Conservation (phyloP, 2,797 vertebrate genomes). For the Lepus townsendii region DNA sequence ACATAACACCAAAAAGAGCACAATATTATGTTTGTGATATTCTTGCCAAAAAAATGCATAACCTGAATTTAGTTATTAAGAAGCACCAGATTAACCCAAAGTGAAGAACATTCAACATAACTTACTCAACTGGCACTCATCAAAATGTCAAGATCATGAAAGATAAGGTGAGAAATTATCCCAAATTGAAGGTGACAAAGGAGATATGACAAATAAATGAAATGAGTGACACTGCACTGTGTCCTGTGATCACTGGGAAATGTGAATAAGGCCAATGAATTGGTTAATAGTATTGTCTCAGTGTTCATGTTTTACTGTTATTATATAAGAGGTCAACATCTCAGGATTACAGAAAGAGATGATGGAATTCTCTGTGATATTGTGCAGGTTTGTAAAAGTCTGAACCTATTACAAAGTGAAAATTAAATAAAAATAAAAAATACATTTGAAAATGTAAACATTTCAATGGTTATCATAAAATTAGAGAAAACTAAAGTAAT, state of each 20-base stretch:
- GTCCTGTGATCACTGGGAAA: neutral
- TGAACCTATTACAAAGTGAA: constrained; percentile 54
- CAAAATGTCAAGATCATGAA: constrained; percentile 38
- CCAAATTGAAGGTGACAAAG: neutral
- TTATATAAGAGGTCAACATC: neutral
- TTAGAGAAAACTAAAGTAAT: constrained; percentile 53
- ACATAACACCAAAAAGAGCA: neutral
- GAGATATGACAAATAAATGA: neutral
- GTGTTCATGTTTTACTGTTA: neutral
- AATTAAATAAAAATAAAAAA: constrained; percentile 49
- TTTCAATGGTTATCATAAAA: constrained; percentile 40
- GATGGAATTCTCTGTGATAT: neutral
- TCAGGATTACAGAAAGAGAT: neutral
- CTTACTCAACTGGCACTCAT: neutral
- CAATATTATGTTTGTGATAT: neutral
- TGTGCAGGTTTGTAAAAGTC: neutral
- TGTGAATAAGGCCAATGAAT: neutral
- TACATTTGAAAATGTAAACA: constrained; percentile 51
- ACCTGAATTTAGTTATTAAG: constrained; percentile 17
- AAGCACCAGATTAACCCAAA: neutral
- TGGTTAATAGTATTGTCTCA: neutral
- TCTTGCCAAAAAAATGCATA: constrained; percentile 6
- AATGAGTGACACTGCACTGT: neutral
- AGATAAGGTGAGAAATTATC: neutral
- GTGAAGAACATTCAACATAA: neutral